A percentile compares a stretch with the other conserved stretches of the same genome.
phyloP scores from a whole-genome alignment of 2,113 vertebrate genomes.

The Menura novaehollandiae region DNA sequence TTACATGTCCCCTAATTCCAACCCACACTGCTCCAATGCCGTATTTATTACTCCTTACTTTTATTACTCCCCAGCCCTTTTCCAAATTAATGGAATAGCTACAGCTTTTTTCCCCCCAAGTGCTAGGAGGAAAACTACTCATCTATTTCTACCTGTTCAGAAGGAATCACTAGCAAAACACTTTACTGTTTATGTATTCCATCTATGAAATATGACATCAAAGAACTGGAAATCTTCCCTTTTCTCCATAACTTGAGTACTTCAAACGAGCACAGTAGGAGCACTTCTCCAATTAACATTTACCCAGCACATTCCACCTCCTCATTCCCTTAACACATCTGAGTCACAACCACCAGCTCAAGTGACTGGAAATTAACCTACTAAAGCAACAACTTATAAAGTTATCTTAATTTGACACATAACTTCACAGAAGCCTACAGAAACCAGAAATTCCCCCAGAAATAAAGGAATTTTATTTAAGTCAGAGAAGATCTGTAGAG shows the following conservation, averaged over 20 bases:
- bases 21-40: background rate
- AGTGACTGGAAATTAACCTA: background rate
- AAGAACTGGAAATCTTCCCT: background rate
- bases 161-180: background rate
- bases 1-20: background rate
- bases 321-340: background rate
- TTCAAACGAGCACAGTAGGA: background rate
- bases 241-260: background rate
- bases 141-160: background rate
- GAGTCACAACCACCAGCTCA: slow-evolving; percentile 27
- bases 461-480: background rate
- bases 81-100: background rate
- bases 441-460: background rate
- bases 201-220: background rate
- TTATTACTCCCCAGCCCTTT: background rate
- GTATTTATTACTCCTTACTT: background rate
- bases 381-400: background rate
- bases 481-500: background rate
- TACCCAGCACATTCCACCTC: slow-evolving; percentile 23
- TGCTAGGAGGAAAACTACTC: background rate
- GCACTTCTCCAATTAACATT: slow-evolving; percentile 31
- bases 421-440: background rate
- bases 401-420: background rate
- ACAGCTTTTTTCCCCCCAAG: rapidly evolving
- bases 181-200: background rate